These are phyloP conservation scores for Drosophila bifasciata DNA, from an alignment of 1,140 invertebrate genomes.

Conservation along the genomic window DNA sequence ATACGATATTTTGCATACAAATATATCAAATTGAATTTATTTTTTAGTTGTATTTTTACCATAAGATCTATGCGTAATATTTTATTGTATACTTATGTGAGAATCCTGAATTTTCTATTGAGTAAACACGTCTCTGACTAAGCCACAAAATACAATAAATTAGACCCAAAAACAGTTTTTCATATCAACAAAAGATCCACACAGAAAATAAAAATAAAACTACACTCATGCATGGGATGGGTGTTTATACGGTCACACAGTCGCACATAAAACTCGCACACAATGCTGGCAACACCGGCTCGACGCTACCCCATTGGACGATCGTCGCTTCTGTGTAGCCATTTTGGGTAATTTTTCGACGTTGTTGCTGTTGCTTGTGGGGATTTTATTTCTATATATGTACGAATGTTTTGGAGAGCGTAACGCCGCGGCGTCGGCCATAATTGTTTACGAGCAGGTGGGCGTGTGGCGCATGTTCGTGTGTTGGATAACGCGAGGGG, in stretches of 20 bases:
- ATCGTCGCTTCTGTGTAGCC: constrained; percentile 72
- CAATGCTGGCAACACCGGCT: constrained; percentile 32
- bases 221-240: constrained; percentile 1
- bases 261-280: constrained; percentile 8
- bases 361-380: constrained; percentile 55
- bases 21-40: not conserved
- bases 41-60: no score
- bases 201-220: not conserved
- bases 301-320: constrained; percentile 62
- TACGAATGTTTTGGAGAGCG: constrained; percentile 46
- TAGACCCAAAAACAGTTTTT: not conserved
- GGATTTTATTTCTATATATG: constrained; percentile 41
- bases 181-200: not conserved
- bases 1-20: not conserved
- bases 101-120: no score
- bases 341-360: constrained; percentile 71
- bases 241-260: no score
- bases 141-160: not conserved
- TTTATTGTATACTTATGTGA: no score
- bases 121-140: no score
- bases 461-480: constrained; percentile 51
- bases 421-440: constrained; percentile 72
- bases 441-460: constrained; percentile 78
- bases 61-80: no score
- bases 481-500: not conserved